Conservation (phyloP, 2,113 vertebrate species). For the Murina feae region DNA sequence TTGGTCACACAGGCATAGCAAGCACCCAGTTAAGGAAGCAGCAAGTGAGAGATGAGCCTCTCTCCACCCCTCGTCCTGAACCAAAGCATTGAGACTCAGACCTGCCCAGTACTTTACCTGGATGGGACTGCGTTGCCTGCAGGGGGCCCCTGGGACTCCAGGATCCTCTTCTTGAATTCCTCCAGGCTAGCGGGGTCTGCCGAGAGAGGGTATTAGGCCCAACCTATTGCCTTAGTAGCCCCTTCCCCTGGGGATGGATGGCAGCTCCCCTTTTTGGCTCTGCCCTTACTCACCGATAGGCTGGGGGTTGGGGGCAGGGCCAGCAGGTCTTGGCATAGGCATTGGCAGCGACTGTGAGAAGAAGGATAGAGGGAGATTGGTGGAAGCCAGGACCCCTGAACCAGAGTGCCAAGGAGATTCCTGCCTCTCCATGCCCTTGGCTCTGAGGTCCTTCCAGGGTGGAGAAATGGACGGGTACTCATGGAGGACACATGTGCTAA, state of each 20-base stretch:
- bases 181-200: conserved; percentile 51
- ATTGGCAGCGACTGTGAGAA: background rate
- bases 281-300: conserved; percentile 58
- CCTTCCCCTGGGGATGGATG: background rate
- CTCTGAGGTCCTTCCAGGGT: background rate
- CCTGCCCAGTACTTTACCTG: conserved; percentile 22
- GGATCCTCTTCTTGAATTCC: conserved; percentile 61
- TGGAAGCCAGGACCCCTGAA: background rate
- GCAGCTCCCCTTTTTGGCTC: background rate
- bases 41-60: background rate
- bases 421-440: background rate
- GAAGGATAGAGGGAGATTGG: background rate
- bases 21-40: background rate
- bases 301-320: background rate
- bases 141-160: conserved; percentile 29
- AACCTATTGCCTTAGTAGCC: background rate
- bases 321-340: background rate
- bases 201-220: background rate
- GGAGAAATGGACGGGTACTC: background rate
- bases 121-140: background rate
- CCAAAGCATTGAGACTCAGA: background rate
- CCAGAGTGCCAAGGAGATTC: background rate
- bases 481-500: fast-evolving
- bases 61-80: background rate
- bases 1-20: background rate